Evolutionary conservation across 2,888 invertebrate species (phyloP).

Genomic region (Tribolium freemani): DNA sequence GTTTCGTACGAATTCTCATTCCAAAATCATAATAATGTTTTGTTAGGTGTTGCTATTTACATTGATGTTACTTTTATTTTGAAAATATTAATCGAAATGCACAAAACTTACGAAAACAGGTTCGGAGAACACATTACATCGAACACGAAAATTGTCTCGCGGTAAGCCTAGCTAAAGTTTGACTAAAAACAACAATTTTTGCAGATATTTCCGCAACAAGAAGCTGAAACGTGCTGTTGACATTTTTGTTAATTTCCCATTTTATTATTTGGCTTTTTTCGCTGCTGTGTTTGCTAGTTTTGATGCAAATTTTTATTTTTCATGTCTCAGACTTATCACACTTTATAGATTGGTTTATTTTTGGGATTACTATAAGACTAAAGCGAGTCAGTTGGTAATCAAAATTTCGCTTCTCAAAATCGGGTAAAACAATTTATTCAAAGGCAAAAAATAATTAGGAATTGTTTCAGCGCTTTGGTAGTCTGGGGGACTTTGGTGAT

Average conservation of each 20-base stretch:
- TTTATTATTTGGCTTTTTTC: conserved; percentile 66
- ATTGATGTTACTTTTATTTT: conserved; percentile 68
- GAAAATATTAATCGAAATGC: conserved; percentile 69
- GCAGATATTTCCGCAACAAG: conserved; percentile 69
- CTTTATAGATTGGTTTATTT: conserved; percentile 68
- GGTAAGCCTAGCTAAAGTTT: not conserved
- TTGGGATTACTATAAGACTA: conserved; percentile 68
- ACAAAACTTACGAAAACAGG: conserved; percentile 70
- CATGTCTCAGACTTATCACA: conserved; percentile 68
- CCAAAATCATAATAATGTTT: conserved; percentile 65
- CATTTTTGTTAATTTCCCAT: conserved; percentile 67
- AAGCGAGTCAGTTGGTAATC: conserved; percentile 61
- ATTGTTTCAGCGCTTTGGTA: not conserved
- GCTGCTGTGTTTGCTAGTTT: conserved; percentile 50
- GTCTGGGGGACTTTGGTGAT: conserved; percentile 42
- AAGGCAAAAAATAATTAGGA: not conserved
- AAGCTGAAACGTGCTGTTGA: conserved; percentile 66
- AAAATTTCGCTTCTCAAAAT: conserved; percentile 69
- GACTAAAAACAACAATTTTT: conserved; percentile 1
- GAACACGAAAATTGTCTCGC: conserved; percentile 35
- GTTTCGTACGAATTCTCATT: conserved; percentile 71
- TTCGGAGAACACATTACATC: conserved; percentile 69
- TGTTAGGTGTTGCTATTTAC: conserved; percentile 63
- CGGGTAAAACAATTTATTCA: conserved; percentile 61
- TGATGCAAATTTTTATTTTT: conserved; percentile 58